Evolutionary conservation across 2,113 vertebrate genomes (phyloP).

Genomic region (Calyptomena viridis): DNA sequence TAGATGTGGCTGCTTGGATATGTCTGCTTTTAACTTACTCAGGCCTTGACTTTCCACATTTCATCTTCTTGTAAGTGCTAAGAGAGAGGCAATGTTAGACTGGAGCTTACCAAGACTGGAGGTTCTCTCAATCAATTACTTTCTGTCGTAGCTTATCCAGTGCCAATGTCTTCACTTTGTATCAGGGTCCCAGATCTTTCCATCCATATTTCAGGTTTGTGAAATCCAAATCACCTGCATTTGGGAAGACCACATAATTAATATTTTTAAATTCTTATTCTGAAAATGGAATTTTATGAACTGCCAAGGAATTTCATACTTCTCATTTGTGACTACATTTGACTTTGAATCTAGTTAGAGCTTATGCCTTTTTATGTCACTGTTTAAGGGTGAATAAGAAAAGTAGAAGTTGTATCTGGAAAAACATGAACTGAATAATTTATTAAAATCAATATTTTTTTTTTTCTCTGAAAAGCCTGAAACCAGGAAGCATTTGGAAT

Average conservation of each 20-base stretch:
- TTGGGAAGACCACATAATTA: background rate
- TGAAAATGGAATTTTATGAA: background rate
- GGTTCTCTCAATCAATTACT: background rate
- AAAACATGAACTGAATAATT: background rate
- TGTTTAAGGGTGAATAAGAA: background rate
- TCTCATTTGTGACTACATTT: background rate
- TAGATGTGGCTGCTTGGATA: background rate
- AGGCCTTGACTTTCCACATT: background rate
- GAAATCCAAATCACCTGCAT: background rate
- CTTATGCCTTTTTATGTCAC: background rate
- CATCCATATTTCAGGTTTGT: background rate
- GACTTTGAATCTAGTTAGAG: background rate
- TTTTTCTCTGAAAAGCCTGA: background rate
- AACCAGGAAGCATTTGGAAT: background rate
- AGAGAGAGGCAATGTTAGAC: background rate
- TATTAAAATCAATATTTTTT: background rate
- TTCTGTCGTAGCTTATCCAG: background rate
- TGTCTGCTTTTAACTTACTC: background rate
- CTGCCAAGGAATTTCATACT: background rate
- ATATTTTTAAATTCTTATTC: background rate
- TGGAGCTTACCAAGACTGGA: accelerated
- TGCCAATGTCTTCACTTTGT: background rate
- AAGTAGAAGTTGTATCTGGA: background rate
- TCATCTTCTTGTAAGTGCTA: background rate
- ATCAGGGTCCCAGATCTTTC: background rate